Evolutionary conservation across 2,797 vertebrate genomes (phyloP), one percentile per base, ranked within the genome.

Genomic region (Pangasius macronema): DNA sequence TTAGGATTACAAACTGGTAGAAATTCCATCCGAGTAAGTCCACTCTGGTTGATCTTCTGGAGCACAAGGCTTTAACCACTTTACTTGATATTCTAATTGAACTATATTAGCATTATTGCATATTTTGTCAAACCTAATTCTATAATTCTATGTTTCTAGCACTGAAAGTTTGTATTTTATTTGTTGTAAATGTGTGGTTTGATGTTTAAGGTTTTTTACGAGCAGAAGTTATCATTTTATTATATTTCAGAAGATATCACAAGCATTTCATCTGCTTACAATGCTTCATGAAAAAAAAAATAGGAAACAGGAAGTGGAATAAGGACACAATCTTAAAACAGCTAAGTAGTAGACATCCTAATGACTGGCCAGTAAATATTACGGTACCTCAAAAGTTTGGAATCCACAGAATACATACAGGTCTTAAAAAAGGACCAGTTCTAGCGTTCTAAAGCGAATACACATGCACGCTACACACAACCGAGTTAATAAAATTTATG

Each of bases 361-460:
- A 53, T 55, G n/a, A 77, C 49, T 6, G 51, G 11, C n/a, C 49
- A 67, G 33, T 51, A 85, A 79, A 85, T 49, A 85, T 57, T 27
- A 46, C 10, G 14, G 36, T 59, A 30, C 24, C 22, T 6, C 27
- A 55, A 70, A 81, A 20, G 14, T 27, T 68, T 30, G 14, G 24
- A 68, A 51, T 79, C 14, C 18, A 59, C 36, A 22, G 39, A 72
- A 39, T 16, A 8, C 16, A 68, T 55, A 39, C 65, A 86, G 36
- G 24, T 33, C 8, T 30, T 30, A n/a, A 81, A 68, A 49, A 30
- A 49, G 70, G 4, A 27, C 53, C 36, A 27, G 14, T 8, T 72
- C 49, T 57, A 51, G n/a, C 5, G 14, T 33, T 61, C 39, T 68
- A 33, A 51, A 79, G 14, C 49, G 11, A 51, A 30, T 27, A 53